Base-by-base conservation (phyloP, 2,113 vertebrate species). In the Choloepus hoffmanni region DNA sequence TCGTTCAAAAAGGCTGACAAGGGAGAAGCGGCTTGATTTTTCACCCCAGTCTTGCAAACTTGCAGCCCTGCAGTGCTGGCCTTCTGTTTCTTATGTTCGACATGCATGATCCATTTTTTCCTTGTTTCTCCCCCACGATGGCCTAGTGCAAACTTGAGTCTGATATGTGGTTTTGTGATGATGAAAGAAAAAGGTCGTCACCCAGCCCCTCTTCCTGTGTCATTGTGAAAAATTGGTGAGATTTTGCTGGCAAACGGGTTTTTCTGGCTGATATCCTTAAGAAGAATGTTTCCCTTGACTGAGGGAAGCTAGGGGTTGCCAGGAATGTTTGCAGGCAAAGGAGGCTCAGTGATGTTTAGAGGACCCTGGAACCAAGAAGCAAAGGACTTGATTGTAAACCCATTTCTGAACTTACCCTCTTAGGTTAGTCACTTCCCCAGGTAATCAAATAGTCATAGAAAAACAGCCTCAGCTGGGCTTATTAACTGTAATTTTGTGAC, bases 241-340 rank as follows among this genome's bases (percentile, higher is more conserved):
- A 45, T 90, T 85, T 90, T 76, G 79, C 84, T 30, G 94, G 96
- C 84, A 92, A 96, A 97, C 96, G 85, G 97, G 96, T 97, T 97
- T 97, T 97, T 97, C 97, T 97, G 88, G 96, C 87, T 92, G 88
- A 85, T 90, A 67, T 85, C n/a, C 43, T 33, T 15, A 79, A 95
- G 95, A 96, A 89, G 96, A 81, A 94, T 95, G 95, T 74, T 65
- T 92, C 81, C 77, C 90, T 87, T 65, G 79, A 87, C 23, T 28
- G 74, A 96, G 63, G 74, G 83, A 93, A 86, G 84, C 43, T 83
- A 93, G 92, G 74, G 24, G 40, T 78, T n/a, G 63, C 77, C 96
- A 92, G 90, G 94, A 96, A 97, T 96, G 95, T 85, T 67, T 82
- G 85, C 13, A 72, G 92, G 92, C n/a, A 13, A 24, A 48, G 67